Evolutionary conservation across 2,113 vertebrate species (phyloP), one percentile per base, ranked within the genome.

Genomic region (Ellobius talpinus): DNA sequence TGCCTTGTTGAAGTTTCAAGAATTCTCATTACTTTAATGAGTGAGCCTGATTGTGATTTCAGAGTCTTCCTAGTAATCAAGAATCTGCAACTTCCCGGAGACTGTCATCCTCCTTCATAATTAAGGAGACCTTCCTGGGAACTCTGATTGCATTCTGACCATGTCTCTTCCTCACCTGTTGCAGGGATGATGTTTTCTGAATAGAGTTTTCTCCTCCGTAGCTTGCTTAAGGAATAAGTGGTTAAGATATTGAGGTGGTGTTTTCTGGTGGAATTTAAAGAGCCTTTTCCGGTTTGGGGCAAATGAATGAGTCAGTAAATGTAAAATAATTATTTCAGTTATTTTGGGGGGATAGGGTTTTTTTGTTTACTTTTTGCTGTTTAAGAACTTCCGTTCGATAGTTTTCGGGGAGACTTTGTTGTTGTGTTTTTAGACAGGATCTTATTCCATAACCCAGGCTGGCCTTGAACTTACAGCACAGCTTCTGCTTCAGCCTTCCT

Each of bases 101-200:
- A 76, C 97, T 63, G 85, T 58, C 93, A 74, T 47, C 90, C 93
- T n/a, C 52, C 77, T 97, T 95, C 70, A 91, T 97, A 72, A 87
- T 92, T 82, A 78, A 87, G 79, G 63, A 86, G 29, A 1, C 91
- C 74, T 95, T 88, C 79, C 74, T 0, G 1, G 73, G 74, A 6
- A 36, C 42, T 52, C 82, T 47, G 66, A 72, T 93, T 88, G 47
- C 24, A 42, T 96, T 87, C 47, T 89, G 91, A 42, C 89, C 55
- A 0, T 94, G 39, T 86, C 84, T 17, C 68, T 96, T 87, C 23
- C 5, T 95, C 97, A 98, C 97, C 96, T 98, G 98, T 98, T 98
- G 98, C 96, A 91, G 45, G 19, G 26, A 33, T 14, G 81, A 50
- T 74, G 23, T 92, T 82, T 97, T 87, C 39, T 89, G 47, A 94